Conservation (phyloP, 2,113 vertebrate genomes). For the Phocoena phocoena region DNA sequence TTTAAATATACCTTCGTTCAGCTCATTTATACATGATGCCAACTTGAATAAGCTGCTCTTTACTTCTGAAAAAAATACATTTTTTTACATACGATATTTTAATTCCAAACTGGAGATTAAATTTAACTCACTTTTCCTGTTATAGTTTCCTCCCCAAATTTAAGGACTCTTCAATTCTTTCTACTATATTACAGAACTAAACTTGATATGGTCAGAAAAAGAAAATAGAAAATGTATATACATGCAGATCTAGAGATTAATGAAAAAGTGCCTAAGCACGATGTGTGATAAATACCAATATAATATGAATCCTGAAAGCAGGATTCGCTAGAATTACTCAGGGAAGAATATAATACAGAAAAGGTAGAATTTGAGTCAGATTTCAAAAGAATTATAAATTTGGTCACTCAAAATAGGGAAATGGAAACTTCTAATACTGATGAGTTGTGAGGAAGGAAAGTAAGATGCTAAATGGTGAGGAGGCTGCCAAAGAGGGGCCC, state of each 20-base stretch:
- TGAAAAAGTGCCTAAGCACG: background rate
- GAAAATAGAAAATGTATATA: background rate
- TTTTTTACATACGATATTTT: background rate
- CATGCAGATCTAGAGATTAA: background rate
- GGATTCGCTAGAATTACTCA: background rate
- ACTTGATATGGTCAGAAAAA: background rate
- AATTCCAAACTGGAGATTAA: slow-evolving; percentile 7
- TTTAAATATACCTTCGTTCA: background rate
- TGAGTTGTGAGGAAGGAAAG: background rate
- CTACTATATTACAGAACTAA: background rate
- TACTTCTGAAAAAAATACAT: background rate
- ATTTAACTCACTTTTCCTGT: background rate
- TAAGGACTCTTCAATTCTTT: background rate
- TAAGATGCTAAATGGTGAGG: background rate
- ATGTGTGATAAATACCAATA: background rate
- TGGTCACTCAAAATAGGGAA: background rate
- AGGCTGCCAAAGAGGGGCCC: background rate
- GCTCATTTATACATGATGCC: background rate
- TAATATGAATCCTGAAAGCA: background rate
- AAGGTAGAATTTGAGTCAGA: background rate
- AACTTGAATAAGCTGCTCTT: background rate
- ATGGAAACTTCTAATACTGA: background rate
- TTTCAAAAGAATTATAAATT: background rate
- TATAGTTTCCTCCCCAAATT: background rate
- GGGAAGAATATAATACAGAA: background rate